Base-by-base conservation (phyloP, 2,888 invertebrate genomes). In the Watsonalla binaria region DNA sequence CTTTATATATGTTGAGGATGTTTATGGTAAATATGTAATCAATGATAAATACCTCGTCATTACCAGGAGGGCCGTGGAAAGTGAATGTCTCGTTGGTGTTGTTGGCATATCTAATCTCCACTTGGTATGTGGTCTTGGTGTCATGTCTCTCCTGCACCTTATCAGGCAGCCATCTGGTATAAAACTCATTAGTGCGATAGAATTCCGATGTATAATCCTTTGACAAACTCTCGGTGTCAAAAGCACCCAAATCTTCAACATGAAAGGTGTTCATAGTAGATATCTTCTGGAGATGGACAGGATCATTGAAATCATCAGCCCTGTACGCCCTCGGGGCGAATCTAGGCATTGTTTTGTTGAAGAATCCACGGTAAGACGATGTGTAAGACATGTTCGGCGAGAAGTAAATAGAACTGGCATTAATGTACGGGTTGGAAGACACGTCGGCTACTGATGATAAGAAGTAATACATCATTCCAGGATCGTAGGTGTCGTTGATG, bases 401-500 rank as follows among this genome's bases (percentile, higher is more conserved):
- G 78, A 98, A 99, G 80, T 98, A 98, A 61, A 99, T 93, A 0
- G 98, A 95, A 80, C 97, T 97, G 53, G 98, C 96, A 76, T 98
- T 98, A 61, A 98, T 95, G 66, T 95, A 95, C 0, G 96, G 95
- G 84, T 98, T 98, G 0, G 98, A 93, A 0, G 98, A 96, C 0
- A 99, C 96, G 81, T 99, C 99, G 0, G 99, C 98, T 0, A 98
- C 96, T 0, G 97, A 95, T 0, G 98, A 98, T 47, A 99, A 88
- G 78, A 98, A 98, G 75, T 98, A 98, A 77, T 99, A 99, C 97
- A 98, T 97, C 95, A 99, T 97, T 53, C 99, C 99, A 0, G 99
- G 99, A 86, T 99, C 98, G 68, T 97, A 97, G 0, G 97, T 96
- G 72, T 97, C 97, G 76, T 97, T 97, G 24, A 96, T 96, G 0